Conservation (phyloP, 2,113 vertebrate species). For the Edolisoma coerulescens region DNA sequence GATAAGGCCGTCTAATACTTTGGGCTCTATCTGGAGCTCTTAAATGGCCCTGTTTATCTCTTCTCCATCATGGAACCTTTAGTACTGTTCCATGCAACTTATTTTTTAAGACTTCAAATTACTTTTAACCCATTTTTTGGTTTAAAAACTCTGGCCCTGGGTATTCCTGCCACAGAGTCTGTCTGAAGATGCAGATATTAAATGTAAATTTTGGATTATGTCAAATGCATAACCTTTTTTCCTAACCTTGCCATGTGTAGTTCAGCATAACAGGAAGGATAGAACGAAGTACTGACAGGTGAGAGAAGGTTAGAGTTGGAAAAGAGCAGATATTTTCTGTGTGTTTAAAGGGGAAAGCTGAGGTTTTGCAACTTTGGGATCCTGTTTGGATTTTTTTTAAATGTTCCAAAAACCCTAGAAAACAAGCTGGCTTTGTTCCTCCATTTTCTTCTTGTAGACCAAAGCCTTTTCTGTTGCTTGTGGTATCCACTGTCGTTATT, state of each 20-base stretch:
- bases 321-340: background rate
- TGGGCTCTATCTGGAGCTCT: conserved; percentile 65
- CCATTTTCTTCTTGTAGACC: background rate
- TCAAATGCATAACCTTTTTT: background rate
- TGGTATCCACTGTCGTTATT: background rate
- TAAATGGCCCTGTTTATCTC: conserved; percentile 52
- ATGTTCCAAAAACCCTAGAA: background rate
- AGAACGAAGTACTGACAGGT: background rate
- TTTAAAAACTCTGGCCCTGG: background rate
- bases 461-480: background rate
- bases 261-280: background rate
- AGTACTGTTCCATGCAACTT: conserved; percentile 47
- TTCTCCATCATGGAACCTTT: conserved; percentile 16
- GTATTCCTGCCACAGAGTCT: background rate
- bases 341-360: background rate
- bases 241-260: background rate
- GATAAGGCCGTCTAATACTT: conserved; percentile 57
- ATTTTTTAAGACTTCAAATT: conserved; percentile 16
- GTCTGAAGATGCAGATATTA: background rate
- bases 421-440: background rate
- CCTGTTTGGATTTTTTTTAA: background rate
- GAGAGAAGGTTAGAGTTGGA: background rate
- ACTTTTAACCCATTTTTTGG: background rate
- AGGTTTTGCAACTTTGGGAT: background rate
- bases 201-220: background rate